Percentiles rank a stretch among this genome's conserved stretches.
These are phyloP conservation scores for Ischnura elegans DNA, from an alignment of 2,888 invertebrate genomes.

Conservation along the genomic window DNA sequence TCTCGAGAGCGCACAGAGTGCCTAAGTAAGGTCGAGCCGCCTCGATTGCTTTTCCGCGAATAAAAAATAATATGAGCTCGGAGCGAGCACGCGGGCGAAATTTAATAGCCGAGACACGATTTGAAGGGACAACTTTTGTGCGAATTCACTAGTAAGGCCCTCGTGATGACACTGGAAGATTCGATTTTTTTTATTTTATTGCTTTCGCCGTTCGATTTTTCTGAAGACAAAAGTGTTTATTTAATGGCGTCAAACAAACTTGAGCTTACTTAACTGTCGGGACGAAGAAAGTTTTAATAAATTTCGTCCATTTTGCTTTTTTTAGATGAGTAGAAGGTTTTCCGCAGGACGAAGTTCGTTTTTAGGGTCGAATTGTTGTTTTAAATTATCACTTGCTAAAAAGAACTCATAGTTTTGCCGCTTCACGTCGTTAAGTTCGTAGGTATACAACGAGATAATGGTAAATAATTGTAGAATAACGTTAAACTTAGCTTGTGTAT, in stretches of 20 bases:
- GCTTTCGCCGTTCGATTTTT: no score
- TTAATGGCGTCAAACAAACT: background rate
- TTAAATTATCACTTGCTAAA: no score
- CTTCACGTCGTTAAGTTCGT: no score
- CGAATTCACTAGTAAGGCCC: background rate
- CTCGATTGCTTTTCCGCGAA: constrained; percentile 10
- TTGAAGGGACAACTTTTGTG: background rate
- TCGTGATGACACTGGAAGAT: background rate
- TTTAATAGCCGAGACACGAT: background rate
- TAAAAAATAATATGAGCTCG: background rate
- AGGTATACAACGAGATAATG: no score
- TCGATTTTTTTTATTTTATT: no score
- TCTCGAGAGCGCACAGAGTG: background rate
- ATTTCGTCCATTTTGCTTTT: background rate
- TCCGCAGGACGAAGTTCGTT: no score
- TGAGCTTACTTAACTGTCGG: background rate
- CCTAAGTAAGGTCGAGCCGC: background rate
- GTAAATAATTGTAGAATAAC: no score
- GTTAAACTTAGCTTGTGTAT: no score
- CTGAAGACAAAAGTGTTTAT: no score
- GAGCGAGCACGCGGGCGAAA: background rate
- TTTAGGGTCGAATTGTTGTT: no score
- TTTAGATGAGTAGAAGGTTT: no score
- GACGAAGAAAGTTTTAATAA: background rate
- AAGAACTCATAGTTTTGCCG: no score